Evolutionary conservation across 53 echinoderm and acorn worm species (phyloP).

Genomic region (Paracentrotus lividus): DNA sequence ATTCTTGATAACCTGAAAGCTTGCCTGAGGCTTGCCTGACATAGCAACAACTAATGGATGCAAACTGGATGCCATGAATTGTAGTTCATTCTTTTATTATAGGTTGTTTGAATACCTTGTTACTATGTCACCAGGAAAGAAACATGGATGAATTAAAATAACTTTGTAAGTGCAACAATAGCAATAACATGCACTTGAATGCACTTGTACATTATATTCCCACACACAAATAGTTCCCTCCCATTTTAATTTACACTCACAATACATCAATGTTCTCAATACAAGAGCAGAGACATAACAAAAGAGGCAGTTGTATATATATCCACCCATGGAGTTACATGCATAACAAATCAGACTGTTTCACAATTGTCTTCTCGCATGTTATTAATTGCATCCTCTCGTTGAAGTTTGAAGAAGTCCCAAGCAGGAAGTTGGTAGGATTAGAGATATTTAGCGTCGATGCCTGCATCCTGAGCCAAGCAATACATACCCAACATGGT

Average conservation of each 20-base stretch:
- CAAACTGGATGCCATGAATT: not conserved
- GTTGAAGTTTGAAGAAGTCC: constrained; percentile 8
- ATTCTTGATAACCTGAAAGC: no score
- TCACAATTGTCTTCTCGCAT: constrained; percentile 41
- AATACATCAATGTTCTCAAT: not conserved
- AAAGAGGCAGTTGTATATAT: not conserved
- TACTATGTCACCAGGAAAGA: not conserved
- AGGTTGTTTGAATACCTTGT: not conserved
- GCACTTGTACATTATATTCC: not conserved
- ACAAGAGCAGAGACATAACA: not conserved
- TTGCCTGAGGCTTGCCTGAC: no score
- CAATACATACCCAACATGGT: not conserved
- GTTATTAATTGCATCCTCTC: constrained; percentile 59
- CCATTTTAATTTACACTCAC: no score
- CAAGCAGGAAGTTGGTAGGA: constrained; percentile 27
- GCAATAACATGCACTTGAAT: not conserved
- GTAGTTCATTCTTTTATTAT: not conserved
- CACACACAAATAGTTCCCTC: no score
- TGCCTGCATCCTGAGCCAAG: not conserved
- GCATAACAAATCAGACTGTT: not conserved
- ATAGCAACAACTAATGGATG: not conserved
- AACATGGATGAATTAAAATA: no score
- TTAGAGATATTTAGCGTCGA: constrained; percentile 37
- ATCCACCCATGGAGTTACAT: not conserved
- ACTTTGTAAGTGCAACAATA: no score